Evolutionary conservation across 2,113 vertebrate species (phyloP).

Genomic region (Circaetus cinerascens): DNA sequence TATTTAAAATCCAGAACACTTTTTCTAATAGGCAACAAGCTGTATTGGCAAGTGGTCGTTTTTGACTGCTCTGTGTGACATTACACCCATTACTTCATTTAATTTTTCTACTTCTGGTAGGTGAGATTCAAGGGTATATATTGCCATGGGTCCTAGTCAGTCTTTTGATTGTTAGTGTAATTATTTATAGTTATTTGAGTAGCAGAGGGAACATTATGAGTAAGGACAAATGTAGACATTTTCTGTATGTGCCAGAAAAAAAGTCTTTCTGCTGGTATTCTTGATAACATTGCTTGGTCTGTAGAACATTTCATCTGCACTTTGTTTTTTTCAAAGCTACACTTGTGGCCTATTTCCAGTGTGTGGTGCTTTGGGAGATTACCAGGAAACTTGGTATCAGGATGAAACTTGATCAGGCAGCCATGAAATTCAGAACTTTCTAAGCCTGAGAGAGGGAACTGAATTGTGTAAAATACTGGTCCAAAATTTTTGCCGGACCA

Average conservation of each 20-base stretch:
- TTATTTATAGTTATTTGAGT: background rate
- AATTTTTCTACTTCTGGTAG: background rate
- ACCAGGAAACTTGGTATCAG: background rate
- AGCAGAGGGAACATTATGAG: background rate
- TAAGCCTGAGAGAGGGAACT: background rate
- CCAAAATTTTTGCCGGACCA: background rate
- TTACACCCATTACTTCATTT: background rate
- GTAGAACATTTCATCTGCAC: background rate
- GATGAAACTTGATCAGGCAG: conserved; percentile 2
- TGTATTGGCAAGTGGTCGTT: background rate
- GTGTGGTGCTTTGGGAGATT: background rate
- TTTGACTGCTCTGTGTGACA: background rate
- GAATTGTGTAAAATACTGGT: background rate
- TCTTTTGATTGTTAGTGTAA: background rate
- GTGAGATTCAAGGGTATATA: background rate
- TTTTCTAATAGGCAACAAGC: background rate
- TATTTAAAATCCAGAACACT: background rate
- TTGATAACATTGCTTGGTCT: background rate
- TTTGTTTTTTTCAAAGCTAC: background rate
- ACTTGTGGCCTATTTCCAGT: background rate
- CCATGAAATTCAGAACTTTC: conserved; percentile 23
- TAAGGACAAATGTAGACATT: background rate
- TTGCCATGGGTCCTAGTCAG: background rate
- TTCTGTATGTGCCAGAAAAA: background rate
- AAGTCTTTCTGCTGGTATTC: background rate